Conservation (phyloP, 2,113 vertebrate species). For the rat (Rattus norvegicus) region GRCr8 NC_086033.1:106257501-106258000, state of each 20-base stretch:
- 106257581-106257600: neutral
- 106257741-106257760: neutral
- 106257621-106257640: neutral
- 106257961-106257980: neutral
- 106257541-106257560: no score
- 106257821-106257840: neutral
- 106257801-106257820: neutral
- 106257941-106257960: neutral
- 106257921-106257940: neutral
- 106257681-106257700: neutral
- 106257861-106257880: neutral
- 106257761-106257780: neutral
- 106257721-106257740: neutral
- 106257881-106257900: neutral
- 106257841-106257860: neutral
- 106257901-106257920: neutral
- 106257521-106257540: neutral
- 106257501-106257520: neutral
- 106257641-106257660: neutral
- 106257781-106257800: neutral
- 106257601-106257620: neutral
- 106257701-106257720: neutral
- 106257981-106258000: neutral
- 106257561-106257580: neutral
- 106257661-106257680: neutral